A percentile compares a stretch with the other conserved stretches of the same genome.
These are phyloP conservation scores for Antechinus stuartii DNA, from an alignment of 2,113 vertebrate genomes.

Conservation along the genomic window DNA sequence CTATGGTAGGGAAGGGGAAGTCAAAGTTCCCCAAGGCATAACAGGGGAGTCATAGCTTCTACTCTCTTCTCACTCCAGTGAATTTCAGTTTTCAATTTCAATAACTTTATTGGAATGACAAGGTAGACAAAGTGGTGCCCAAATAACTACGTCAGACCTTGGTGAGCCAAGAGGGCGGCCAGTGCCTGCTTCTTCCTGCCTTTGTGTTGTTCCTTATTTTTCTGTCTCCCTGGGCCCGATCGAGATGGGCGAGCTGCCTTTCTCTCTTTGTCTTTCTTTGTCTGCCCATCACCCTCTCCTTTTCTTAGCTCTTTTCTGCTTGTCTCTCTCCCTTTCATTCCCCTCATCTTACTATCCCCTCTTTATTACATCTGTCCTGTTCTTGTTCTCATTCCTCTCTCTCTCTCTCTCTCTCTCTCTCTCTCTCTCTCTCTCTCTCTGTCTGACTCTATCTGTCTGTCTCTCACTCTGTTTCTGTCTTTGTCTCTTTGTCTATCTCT, in stretches of 20 bases:
- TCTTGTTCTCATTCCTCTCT: not conserved
- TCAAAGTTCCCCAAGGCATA: not conserved
- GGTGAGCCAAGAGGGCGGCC: not conserved
- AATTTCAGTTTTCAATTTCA: slow-evolving; percentile 16
- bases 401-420: not conserved
- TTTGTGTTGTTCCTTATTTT: rapidly evolving
- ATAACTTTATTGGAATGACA: slow-evolving; percentile 12
- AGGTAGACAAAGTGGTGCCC: slow-evolving; percentile 9
- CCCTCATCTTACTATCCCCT: not conserved
- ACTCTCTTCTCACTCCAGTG: not conserved
- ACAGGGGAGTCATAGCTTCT: not conserved
- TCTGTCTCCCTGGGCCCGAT: not conserved
- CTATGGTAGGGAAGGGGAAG: not conserved
- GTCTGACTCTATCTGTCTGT: not conserved
- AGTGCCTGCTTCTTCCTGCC: not conserved
- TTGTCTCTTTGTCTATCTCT: not conserved
- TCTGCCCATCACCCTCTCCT: not conserved
- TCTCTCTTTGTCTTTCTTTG: slow-evolving; percentile 32
- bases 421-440: not conserved
- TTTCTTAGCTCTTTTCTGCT: not conserved
- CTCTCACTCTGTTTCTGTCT: no score
- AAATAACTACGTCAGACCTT: not conserved
- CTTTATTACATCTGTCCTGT: rapidly evolving
- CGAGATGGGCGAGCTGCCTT: not conserved
- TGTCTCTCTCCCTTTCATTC: rapidly evolving